Percentiles rank a stretch among this genome's conserved stretches.
These are phyloP conservation scores for Seladonia tumulorum DNA, from an alignment of 2,888 invertebrate genomes.

Conservation along the genomic window DNA sequence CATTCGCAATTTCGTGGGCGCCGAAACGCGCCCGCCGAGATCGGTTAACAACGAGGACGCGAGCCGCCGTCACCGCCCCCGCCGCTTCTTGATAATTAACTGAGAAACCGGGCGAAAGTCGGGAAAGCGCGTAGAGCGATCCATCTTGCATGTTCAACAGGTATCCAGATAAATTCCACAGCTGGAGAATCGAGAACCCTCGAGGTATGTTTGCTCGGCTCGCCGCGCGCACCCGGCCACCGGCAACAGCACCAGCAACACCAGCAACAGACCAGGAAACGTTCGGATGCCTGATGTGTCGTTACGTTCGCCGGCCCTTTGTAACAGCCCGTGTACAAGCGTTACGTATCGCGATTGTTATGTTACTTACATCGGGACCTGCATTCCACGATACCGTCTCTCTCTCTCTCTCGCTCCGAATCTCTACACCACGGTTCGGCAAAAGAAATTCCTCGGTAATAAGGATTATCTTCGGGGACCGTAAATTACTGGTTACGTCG, in stretches of 20 bases:
- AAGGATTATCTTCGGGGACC: slow-evolving; percentile 34
- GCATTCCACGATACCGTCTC: slow-evolving; percentile 19
- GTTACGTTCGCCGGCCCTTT: slow-evolving; percentile 19
- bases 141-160: slow-evolving; percentile 65
- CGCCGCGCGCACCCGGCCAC: slow-evolving; percentile 20
- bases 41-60: slow-evolving; percentile 54
- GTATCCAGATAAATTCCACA: slow-evolving; percentile 69
- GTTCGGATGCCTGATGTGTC: slow-evolving; percentile 48
- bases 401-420: neutral
- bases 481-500: slow-evolving; percentile 9
- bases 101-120: slow-evolving; percentile 69
- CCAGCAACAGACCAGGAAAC: slow-evolving; percentile 39
- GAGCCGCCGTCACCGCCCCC: slow-evolving; percentile 19
- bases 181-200: slow-evolving; percentile 57
- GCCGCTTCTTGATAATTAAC: slow-evolving; percentile 62
- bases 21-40: slow-evolving; percentile 34
- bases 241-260: neutral
- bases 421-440: neutral
- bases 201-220: slow-evolving; percentile 57
- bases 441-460: slow-evolving; percentile 35
- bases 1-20: slow-evolving; percentile 45
- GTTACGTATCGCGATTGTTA: slow-evolving; percentile 52
- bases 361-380: slow-evolving; percentile 25
- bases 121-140: slow-evolving; percentile 63
- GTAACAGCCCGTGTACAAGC: neutral